These are phyloP conservation scores for Terebella lapidaria DNA, from an alignment of 2,888 invertebrate genomes.

Conservation along the genomic window DNA sequence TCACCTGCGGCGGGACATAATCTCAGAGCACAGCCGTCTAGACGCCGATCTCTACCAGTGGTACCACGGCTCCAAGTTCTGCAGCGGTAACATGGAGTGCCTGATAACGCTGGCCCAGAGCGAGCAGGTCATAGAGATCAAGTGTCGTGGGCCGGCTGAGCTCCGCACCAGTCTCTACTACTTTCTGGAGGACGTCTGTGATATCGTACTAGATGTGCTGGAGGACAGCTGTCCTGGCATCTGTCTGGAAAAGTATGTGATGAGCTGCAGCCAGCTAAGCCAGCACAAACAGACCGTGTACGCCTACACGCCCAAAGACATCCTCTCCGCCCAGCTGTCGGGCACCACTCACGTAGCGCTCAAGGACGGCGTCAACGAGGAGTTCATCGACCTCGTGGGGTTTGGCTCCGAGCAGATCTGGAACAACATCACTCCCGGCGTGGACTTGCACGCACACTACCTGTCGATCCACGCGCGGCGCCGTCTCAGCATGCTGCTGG, in stretches of 20 bases:
- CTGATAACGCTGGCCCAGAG: slow-evolving; percentile 59
- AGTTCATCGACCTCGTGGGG: slow-evolving; percentile 61
- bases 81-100: slow-evolving; percentile 66
- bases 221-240: slow-evolving; percentile 66
- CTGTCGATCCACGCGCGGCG: slow-evolving; percentile 61
- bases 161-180: slow-evolving; percentile 57
- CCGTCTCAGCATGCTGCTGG: slow-evolving; percentile 55
- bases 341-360: slow-evolving; percentile 40
- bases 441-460: slow-evolving; percentile 61
- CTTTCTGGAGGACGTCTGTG: slow-evolving; percentile 66
- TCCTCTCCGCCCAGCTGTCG: slow-evolving; percentile 53
- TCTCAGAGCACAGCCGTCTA: slow-evolving; percentile 44
- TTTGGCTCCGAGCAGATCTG: slow-evolving; percentile 54
- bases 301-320: slow-evolving; percentile 43
- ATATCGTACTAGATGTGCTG: slow-evolving; percentile 63
- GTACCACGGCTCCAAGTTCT: slow-evolving; percentile 68
- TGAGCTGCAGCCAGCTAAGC: slow-evolving; percentile 54
- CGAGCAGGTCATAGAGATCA: slow-evolving; percentile 61
- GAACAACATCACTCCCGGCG: slow-evolving; percentile 56
- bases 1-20: slow-evolving; percentile 58
- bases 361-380: slow-evolving; percentile 54
- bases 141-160: slow-evolving; percentile 64
- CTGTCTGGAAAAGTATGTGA: slow-evolving; percentile 63
- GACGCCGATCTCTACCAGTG: slow-evolving; percentile 70
- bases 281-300: slow-evolving; percentile 27